phyloP scores from a whole-genome alignment of 2,113 vertebrate genomes.

The Rhabdomys dilectus region DNA sequence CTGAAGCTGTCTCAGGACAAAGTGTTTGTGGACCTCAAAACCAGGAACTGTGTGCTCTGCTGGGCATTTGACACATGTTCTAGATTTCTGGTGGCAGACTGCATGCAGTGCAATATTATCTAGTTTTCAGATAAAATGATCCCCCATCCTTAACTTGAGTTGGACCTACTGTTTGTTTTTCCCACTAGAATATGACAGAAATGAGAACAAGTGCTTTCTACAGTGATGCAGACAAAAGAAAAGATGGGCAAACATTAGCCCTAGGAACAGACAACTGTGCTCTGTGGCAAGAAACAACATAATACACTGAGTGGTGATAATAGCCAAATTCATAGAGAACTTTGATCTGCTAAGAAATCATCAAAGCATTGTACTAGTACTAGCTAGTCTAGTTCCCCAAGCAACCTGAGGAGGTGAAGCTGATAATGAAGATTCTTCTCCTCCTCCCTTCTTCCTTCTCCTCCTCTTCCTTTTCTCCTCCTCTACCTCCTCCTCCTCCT shows the following conservation, averaged over 20 bases:
- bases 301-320: background rate
- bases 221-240: background rate
- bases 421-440: background rate
- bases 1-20: background rate
- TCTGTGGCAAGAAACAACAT: background rate
- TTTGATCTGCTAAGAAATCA: background rate
- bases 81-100: background rate
- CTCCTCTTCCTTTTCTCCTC: background rate
- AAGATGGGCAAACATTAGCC: background rate
- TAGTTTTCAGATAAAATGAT: background rate
- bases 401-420: background rate
- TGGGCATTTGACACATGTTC: background rate
- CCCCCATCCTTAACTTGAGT: background rate
- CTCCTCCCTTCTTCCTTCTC: background rate
- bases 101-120: background rate
- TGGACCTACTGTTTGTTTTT: background rate
- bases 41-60: background rate
- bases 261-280: background rate
- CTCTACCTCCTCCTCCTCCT: background rate
- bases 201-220: background rate
- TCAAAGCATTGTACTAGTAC: slow-evolving; percentile 20
- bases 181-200: background rate
- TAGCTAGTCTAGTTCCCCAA: background rate
- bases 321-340: background rate
- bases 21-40: background rate